Conservation (phyloP, 2,797 vertebrate species). For the Enteromius fasciolatus region DNA sequence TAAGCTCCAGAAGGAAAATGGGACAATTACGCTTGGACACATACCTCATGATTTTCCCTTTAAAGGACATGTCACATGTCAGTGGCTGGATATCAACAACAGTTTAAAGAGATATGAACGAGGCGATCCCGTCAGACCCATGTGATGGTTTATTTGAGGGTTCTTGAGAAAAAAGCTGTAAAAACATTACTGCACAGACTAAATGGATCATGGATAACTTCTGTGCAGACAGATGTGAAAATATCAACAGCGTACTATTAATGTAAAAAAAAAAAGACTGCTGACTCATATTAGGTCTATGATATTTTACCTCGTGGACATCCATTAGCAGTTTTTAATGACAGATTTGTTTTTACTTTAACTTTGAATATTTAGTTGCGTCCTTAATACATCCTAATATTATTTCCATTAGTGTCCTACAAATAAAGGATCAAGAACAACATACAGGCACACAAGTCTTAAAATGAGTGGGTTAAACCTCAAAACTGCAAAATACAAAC, state of each 20-base stretch:
- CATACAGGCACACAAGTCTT: background rate
- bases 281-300: background rate
- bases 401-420: background rate
- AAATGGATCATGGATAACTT: background rate
- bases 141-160: constrained; percentile 28
- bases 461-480: background rate
- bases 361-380: background rate
- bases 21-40: constrained; percentile 55
- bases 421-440: background rate
- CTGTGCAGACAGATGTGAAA: background rate
- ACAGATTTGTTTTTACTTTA: background rate
- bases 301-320: background rate
- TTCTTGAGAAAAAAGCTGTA: constrained; percentile 41
- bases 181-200: constrained; percentile 40
- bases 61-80: constrained; percentile 50
- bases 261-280: background rate
- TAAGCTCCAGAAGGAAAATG: constrained; percentile 53
- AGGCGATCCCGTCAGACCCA: constrained; percentile 3
- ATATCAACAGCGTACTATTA: background rate
- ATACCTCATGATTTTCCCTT: constrained; percentile 53
- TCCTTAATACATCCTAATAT: background rate
- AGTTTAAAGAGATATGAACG: constrained; percentile 46
- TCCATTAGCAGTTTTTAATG: background rate
- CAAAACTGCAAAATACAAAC: background rate
- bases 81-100: constrained; percentile 51